Evolutionary conservation across 2,113 vertebrate species (phyloP).

Genomic region (Amazona guildingii): DNA sequence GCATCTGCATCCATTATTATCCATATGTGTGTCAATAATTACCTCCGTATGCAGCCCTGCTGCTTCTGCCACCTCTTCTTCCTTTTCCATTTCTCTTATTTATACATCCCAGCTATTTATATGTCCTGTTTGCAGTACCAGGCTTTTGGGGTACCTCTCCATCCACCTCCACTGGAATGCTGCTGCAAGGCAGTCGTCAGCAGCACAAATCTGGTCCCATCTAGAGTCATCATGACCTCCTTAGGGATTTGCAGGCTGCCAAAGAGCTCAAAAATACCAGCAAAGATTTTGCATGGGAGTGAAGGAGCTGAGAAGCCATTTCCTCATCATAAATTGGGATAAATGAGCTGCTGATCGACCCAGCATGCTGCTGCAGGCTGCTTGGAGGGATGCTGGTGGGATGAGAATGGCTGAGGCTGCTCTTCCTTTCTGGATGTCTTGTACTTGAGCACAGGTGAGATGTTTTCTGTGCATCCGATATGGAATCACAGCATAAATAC

Average conservation of each 20-base stretch:
- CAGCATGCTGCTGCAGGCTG: not conserved
- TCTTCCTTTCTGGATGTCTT: not conserved
- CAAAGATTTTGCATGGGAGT: not conserved
- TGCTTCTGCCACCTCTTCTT: not conserved
- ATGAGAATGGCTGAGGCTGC: not conserved
- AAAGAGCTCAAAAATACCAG: not conserved
- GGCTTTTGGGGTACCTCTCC: not conserved
- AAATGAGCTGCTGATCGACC: not conserved
- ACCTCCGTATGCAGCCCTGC: fast-evolving
- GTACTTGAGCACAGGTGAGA: fast-evolving
- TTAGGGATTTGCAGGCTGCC: not conserved
- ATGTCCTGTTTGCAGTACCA: fast-evolving
- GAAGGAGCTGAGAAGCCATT: not conserved
- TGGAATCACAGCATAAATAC: fast-evolving
- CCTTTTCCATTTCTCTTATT: not conserved
- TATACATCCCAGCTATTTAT: fast-evolving
- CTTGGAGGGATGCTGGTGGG: not conserved
- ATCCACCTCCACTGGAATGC: not conserved
- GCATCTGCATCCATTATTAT: not conserved
- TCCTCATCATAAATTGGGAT: not conserved
- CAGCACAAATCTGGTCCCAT: not conserved
- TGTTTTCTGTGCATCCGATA: not conserved
- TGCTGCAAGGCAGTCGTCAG: no score
- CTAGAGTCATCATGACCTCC: not conserved
- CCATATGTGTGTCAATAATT: not conserved